These are phyloP conservation scores for Morus bassanus DNA, from an alignment of 2,797 vertebrate genomes.

Conservation along the genomic window DNA sequence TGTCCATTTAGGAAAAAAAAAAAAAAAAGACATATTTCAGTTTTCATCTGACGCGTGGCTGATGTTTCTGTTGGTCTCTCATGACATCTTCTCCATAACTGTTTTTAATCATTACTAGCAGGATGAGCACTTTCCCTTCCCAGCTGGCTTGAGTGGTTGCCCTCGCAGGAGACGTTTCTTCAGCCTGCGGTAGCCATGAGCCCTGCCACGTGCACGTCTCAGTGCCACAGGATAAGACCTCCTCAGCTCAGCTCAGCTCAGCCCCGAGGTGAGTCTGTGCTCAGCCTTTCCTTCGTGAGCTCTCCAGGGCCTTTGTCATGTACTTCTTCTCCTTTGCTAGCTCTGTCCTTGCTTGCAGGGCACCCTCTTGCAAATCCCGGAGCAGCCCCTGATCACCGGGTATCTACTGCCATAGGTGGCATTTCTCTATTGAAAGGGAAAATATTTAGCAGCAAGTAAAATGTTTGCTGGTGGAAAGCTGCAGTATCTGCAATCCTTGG, in stretches of 20 bases:
- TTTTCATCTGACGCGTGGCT: neutral
- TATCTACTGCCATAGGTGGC: accelerated
- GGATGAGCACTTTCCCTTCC: neutral
- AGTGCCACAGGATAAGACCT: neutral
- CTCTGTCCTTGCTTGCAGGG: neutral
- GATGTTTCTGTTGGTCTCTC: neutral
- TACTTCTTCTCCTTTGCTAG: neutral
- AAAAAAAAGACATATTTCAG: neutral
- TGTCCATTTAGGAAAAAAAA: neutral
- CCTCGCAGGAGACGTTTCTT: neutral
- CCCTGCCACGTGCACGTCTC: neutral
- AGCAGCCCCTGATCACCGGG: accelerated
- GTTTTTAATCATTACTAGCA: neutral
- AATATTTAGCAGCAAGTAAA: neutral
- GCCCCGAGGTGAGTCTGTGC: neutral
- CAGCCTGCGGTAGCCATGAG: neutral
- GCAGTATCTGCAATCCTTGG: neutral
- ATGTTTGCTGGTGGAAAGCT: neutral
- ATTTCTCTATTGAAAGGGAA: neutral
- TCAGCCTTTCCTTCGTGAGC: neutral
- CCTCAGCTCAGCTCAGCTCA: neutral
- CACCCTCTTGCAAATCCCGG: neutral
- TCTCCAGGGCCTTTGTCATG: neutral
- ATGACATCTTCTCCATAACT: neutral
- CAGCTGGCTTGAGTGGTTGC: neutral